Evolutionary conservation across 2,888 invertebrate species (phyloP), one percentile per base, ranked within the genome.

Genomic region (Silvanus unidentatus): DNA sequence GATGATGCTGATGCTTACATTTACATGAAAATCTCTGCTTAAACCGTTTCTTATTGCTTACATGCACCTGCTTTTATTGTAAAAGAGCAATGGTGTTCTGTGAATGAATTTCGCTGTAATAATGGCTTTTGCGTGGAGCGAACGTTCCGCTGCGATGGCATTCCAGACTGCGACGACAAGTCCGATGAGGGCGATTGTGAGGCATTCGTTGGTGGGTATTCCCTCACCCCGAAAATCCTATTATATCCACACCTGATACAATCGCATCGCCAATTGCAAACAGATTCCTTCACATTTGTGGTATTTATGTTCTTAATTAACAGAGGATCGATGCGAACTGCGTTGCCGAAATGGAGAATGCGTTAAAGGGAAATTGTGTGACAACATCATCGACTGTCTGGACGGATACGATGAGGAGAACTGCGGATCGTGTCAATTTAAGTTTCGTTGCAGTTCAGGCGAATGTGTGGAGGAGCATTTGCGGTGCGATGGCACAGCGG

Each of bases 351-450:
- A 73, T 61, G 77, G 78, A 46, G 62, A 55, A 48, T 79, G 79
- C 62, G 69, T 76, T 13, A 27, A 34, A 6, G 64, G 62, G n/a
- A 50, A 50, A 40, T 46, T 49, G 42, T 66, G 66, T 48, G 77
- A 82, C 65, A 70, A 75, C 57, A 71, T 73, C 53, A 77, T 77
- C 42, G 96, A 96, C 68, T 96, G 95, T 65, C 68, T 70, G 1
- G 88, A 89, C 63, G 78, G 79, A 16, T 81, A 82, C 34, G 89
- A 90, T 68, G 90, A 90, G 73, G 65, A 79, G 42, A 83, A 83
- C 54, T 89, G 60, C 43, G 49, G 45, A 28, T 45, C 46, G 12
- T 62, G 62, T 39, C 10, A 42, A 5, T 45, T 49, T 9, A 32
- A 57, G 41, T 69, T 68, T 47, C 55, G 55, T 61, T 74, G 71